Base-by-base conservation (phyloP, 2,888 invertebrate species). In the Eupsilia transversa region DNA sequence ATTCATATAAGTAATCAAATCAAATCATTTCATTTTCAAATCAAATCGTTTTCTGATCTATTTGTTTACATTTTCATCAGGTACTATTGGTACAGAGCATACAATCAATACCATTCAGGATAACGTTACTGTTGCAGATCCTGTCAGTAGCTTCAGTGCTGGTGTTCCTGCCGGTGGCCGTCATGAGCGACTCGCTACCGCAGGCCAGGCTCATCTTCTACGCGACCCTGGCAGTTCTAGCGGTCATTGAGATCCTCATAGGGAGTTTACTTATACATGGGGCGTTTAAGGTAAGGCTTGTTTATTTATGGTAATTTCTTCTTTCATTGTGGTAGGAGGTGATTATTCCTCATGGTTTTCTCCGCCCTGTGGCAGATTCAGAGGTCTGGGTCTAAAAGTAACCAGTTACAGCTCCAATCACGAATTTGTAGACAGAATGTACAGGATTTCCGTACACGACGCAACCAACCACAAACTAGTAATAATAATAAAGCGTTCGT, bases 251-350 rank as follows among this genome's bases (percentile, higher is more conserved):
- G 74, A 74, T 91, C 27, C 60, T 91, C 12, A 88, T 91, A 35
- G 92, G 92, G 1, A 87, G 89, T n/a, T 71, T 94, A 10, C 91
- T 95, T 20, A 87, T 93, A 49, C 92, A 91, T 64, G 95, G 94
- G 2, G 90, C 92, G 3, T 94, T 92, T 74, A 83, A 88, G 91
- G 95, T 95, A 73, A 86, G 77, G 3, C 0, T 33, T 1, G 7
- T 35, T 33, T 65, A 6, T 60, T 61, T n/a, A 61, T 35, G 4
- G 17, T n/a, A 57, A n/a, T 3, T 59, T 17, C 30, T 30, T 17
- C 9, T 33, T 54, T 59, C 60, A 10, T 33, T 10, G n/a, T 1
- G 33, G 33, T n/a, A 10, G n/a, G 59, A 33, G n/a, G n/a, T 59
- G 33, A 33, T 10, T 9, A 64, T 4, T 20, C 6, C 27, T 63